These are phyloP conservation scores for Cantharis lateralis DNA, from an alignment of 2,888 invertebrate species.

Conservation along the genomic window DNA sequence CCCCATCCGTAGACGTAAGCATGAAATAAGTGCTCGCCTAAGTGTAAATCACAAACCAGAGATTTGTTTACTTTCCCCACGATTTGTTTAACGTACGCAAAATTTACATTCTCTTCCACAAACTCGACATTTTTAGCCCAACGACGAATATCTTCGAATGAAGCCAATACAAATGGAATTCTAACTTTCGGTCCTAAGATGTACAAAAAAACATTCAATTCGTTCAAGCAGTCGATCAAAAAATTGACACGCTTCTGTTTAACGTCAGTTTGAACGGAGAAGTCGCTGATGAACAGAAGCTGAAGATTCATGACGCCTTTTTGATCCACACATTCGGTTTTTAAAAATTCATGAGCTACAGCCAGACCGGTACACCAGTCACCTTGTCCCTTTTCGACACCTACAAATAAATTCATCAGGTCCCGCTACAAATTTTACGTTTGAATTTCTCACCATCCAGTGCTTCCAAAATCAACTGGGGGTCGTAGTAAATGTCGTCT, in stretches of 20 bases:
- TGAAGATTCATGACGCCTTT: slow-evolving; percentile 15
- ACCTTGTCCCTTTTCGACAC: slow-evolving; percentile 9
- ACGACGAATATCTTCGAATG: slow-evolving; percentile 8
- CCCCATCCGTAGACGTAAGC: neutral
- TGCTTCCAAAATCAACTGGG: neutral
- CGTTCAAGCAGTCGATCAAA: slow-evolving; percentile 4
- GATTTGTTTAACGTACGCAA: slow-evolving; percentile 4
- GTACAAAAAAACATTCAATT: slow-evolving; percentile 8
- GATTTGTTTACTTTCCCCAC: slow-evolving; percentile 3
- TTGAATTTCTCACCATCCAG: slow-evolving; percentile 7
- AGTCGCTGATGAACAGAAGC: slow-evolving; percentile 19
- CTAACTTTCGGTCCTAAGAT: slow-evolving; percentile 23
- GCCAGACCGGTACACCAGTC: slow-evolving; percentile 20
- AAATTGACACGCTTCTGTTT: slow-evolving; percentile 10
- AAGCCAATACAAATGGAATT: slow-evolving; percentile 4
- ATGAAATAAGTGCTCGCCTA: slow-evolving; percentile 18
- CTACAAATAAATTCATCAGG: neutral
- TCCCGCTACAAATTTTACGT: neutral
- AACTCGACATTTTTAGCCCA: slow-evolving; percentile 21
- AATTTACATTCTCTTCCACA: slow-evolving; percentile 11
- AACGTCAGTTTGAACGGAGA: neutral
- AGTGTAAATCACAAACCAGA: slow-evolving; percentile 15
- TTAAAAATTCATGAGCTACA: slow-evolving; percentile 10
- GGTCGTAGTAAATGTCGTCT: slow-evolving; percentile 11
- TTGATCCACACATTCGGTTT: neutral